Conservation (phyloP, 2,113 vertebrate genomes). For the Malaclemys terrapin region DNA sequence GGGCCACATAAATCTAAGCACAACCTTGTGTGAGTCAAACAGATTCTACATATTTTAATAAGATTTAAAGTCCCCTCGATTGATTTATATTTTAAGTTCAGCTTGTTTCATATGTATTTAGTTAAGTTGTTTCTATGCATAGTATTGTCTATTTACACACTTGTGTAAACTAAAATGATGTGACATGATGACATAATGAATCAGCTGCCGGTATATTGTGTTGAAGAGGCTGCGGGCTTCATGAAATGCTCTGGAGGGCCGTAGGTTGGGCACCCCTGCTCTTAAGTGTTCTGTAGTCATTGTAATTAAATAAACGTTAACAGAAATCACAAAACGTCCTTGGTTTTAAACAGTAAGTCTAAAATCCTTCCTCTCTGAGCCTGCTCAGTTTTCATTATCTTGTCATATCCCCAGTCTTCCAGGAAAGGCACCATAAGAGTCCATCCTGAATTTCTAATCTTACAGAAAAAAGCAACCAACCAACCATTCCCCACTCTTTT, state of each 20-base stretch:
- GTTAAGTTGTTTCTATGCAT: neutral
- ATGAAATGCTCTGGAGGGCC: neutral
- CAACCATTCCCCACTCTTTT: neutral
- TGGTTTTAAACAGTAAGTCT: neutral
- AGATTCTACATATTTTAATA: neutral
- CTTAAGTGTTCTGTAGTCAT: neutral
- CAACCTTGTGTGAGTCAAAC: neutral
- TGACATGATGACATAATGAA: neutral
- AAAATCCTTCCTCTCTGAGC: fast-evolving
- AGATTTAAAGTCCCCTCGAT: neutral
- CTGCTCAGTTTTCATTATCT: neutral
- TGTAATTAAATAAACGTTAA: neutral
- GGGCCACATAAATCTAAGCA: neutral
- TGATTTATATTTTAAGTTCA: neutral
- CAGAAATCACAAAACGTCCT: neutral
- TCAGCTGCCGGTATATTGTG: neutral
- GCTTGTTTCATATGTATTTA: neutral
- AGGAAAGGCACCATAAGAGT: neutral
- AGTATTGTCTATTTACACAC: neutral
- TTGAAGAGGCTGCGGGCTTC: neutral
- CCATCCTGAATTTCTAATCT: neutral
- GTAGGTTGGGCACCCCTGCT: neutral
- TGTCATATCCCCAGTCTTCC: fast-evolving
- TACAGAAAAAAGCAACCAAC: neutral
- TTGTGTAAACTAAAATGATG: neutral